Base-by-base conservation (phyloP, 2,888 invertebrate genomes). In the Synanthedon tipuliformis region DNA sequence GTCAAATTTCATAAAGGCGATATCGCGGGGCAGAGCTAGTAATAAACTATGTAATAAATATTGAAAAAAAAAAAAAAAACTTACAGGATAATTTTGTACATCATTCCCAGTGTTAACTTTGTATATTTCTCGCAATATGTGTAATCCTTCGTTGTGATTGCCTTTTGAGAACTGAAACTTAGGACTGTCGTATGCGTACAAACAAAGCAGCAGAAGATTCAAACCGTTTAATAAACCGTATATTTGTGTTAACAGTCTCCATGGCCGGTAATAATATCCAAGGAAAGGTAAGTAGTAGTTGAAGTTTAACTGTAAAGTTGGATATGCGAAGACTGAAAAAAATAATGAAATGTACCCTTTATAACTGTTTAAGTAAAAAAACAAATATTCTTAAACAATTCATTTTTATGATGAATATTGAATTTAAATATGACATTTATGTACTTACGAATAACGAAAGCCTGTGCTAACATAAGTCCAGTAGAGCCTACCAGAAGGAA, bases 141-240 rank as follows among this genome's bases (percentile, higher is more conserved):
- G 53, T 13, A 56, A 11, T 12, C 56, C 56, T 23, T 53, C 48
- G 1, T 54, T 53, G 10, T 56, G 48, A 4, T 56, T 50, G 18
- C 58, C 58, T 48, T 50, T 56, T 1, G 56, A 54, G 40, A 58
- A 41, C 40, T 56, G 51, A 50, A 53, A 58, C 51, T 56, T 58
- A n/a, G 58, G 58, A 16, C 58, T 58, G 13, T 58, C 58, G 41
- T 52, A 40, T 8, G 51, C 23, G 45, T 49, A 55, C 8, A 41
- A 45, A 12, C 51, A 51, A 3, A 53, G 13, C 41, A 54, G 51
- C 12, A 52, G 23, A 3, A 52, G 53, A 40, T 56, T 49, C 10
- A 56, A 34, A 13, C 48, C 7, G n/a, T 51, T 56, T 13, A 53
- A 16, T 10, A 54, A 40, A 4, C 50, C 56, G 4, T 52, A 56